Evolutionary conservation across 2,888 invertebrate species (phyloP).

Genomic region (Agelastica alni): DNA sequence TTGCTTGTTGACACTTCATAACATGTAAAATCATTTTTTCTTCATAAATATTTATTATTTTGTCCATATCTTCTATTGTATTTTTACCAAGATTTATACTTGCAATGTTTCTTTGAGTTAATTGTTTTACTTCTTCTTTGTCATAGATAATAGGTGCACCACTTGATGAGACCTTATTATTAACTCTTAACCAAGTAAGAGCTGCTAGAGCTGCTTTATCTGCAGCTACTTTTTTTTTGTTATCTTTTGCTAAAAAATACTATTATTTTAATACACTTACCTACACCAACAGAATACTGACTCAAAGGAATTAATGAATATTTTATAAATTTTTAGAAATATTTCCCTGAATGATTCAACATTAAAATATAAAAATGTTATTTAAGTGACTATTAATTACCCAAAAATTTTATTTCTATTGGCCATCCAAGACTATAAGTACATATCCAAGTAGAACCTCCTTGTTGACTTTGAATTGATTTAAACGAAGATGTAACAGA

Average conservation of each 20-base stretch:
- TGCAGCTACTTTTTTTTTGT: slow-evolving; percentile 62
- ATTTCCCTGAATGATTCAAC: no score
- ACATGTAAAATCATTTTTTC: slow-evolving; percentile 40
- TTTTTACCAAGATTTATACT: slow-evolving; percentile 35
- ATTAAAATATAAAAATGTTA: no score
- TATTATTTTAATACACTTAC: no score
- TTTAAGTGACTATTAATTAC: no score
- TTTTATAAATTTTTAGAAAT: no score
- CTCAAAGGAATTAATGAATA: no score
- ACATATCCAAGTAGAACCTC: slow-evolving; percentile 58
- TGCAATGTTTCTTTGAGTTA: slow-evolving; percentile 50
- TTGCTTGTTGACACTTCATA: slow-evolving; percentile 19
- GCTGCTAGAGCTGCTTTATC: slow-evolving; percentile 61
- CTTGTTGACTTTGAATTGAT: slow-evolving; percentile 42
- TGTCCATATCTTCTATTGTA: slow-evolving; percentile 54
- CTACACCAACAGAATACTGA: no score
- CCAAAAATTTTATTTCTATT: slow-evolving; percentile 59
- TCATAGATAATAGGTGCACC: slow-evolving; percentile 61
- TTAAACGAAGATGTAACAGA: slow-evolving; percentile 54
- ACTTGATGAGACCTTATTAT: slow-evolving; percentile 57
- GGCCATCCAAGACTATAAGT: slow-evolving; percentile 65
- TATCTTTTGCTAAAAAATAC: slow-evolving; percentile 55
- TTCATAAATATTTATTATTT: slow-evolving; percentile 49
- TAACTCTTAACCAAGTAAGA: slow-evolving; percentile 61
- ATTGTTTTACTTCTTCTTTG: slow-evolving; percentile 50